A percentile compares a stretch with the other conserved stretches of the same genome.
Conservation (phyloP, 2,888 invertebrate genomes). For the Rotaria magnacalcarata region DNA sequence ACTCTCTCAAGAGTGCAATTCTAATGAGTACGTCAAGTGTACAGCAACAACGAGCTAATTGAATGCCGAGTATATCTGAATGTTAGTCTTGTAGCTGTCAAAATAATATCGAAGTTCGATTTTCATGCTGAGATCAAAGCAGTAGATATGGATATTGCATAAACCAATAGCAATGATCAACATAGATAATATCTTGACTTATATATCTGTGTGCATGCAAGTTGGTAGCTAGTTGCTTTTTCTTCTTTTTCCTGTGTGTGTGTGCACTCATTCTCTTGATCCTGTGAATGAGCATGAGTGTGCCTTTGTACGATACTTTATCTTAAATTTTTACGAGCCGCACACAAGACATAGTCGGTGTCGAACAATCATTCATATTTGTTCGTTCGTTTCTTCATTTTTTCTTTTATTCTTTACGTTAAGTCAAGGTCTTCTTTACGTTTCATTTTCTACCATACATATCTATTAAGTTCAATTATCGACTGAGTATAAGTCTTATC, state of each 20-base stretch:
- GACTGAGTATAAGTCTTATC: not conserved
- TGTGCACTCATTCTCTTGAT: not conserved
- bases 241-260: not conserved
- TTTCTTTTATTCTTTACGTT: not conserved
- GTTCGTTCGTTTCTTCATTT: not conserved
- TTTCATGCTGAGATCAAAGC: slow-evolving; percentile 21
- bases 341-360: not conserved
- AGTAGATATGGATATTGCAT: not conserved
- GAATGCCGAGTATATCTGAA: not conserved
- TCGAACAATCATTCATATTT: not conserved
- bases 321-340: not conserved
- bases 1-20: not conserved
- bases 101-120: slow-evolving; percentile 18
- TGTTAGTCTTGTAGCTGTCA: not conserved
- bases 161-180: not conserved
- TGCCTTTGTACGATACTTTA: slow-evolving; percentile 26
- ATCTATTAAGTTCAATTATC: not conserved
- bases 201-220: not conserved
- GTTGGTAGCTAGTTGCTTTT: not conserved
- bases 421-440: not conserved
- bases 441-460: not conserved
- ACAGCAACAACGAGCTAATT: not conserved
- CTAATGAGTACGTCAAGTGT: slow-evolving; percentile 18
- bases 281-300: slow-evolving; percentile 4
- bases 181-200: not conserved